Evolutionary conservation across 1,140 invertebrate genomes (phyloP).

Genomic region (Pogonus chalceus): DNA sequence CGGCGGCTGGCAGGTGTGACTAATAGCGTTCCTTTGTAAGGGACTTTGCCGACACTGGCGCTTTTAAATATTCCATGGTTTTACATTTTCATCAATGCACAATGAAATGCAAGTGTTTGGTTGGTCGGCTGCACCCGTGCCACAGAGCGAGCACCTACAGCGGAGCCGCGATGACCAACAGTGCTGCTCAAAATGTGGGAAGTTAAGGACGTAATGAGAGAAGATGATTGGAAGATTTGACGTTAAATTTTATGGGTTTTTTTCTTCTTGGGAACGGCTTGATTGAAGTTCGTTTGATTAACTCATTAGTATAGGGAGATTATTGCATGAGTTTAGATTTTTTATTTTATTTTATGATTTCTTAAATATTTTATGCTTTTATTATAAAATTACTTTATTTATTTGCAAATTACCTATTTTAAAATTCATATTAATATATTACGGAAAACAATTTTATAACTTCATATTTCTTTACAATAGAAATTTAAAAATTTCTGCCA

Average conservation of each 20-base stretch:
- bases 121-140: background rate
- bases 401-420: too few relatives aligned
- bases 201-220: background rate
- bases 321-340: too few relatives aligned
- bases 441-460: too few relatives aligned
- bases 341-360: too few relatives aligned
- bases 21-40: conserved; percentile 1
- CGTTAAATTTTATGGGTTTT: background rate
- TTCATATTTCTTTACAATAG: too few relatives aligned
- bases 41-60: background rate
- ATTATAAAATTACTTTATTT: too few relatives aligned
- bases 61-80: background rate
- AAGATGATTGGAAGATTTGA: background rate
- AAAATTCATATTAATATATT: too few relatives aligned
- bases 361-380: too few relatives aligned
- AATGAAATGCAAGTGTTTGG: background rate
- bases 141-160: background rate
- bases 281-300: too few relatives aligned
- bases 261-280: too few relatives aligned
- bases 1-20: conserved; percentile 1
- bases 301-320: too few relatives aligned
- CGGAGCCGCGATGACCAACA: background rate
- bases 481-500: too few relatives aligned
- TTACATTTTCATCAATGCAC: background rate
- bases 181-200: background rate